These are phyloP conservation scores for Plutella xylostella DNA, from an alignment of 2,888 invertebrate genomes.

Conservation along the genomic window DNA sequence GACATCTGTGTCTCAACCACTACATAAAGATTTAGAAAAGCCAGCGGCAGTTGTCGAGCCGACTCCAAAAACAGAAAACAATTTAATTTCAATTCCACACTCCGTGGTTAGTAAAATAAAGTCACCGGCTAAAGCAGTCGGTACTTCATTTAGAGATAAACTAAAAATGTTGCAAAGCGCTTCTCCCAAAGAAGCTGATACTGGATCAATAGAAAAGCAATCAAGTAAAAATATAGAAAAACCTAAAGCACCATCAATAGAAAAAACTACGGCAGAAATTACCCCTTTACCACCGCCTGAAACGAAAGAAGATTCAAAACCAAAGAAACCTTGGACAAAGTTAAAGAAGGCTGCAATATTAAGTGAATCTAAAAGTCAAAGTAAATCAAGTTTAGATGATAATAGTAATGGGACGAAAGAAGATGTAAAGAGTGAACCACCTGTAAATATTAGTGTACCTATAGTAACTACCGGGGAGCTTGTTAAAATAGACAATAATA, in stretches of 20 bases:
- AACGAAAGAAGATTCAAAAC: slow-evolving; percentile 43
- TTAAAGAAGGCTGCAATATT: slow-evolving; percentile 79
- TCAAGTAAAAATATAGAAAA: slow-evolving; percentile 27
- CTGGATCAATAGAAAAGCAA: slow-evolving; percentile 15
- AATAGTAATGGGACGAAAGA: slow-evolving; percentile 32
- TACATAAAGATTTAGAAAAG: slow-evolving; percentile 53
- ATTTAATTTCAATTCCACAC: slow-evolving; percentile 60
- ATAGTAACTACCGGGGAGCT: slow-evolving; percentile 56
- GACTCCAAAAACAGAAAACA: slow-evolving; percentile 55
- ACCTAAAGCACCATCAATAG: slow-evolving; percentile 30
- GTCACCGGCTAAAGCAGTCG: slow-evolving; percentile 60
- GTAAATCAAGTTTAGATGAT: slow-evolving; percentile 45
- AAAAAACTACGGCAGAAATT: slow-evolving; percentile 44
- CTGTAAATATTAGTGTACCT: slow-evolving; percentile 47
- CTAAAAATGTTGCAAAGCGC: slow-evolving; percentile 56
- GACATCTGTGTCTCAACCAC: slow-evolving; percentile 55
- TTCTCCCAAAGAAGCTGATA: slow-evolving; percentile 37
- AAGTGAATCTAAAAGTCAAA: slow-evolving; percentile 58
- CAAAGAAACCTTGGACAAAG: slow-evolving; percentile 80
- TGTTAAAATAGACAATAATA: slow-evolving; percentile 64
- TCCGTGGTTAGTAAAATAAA: slow-evolving; percentile 66
- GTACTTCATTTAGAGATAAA: slow-evolving; percentile 61
- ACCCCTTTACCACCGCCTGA: slow-evolving; percentile 35
- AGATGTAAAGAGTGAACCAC: slow-evolving; percentile 28
- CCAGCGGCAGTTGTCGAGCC: slow-evolving; percentile 57